Conservation (phyloP, 2,888 invertebrate genomes). For the Tinea pellionella region DNA sequence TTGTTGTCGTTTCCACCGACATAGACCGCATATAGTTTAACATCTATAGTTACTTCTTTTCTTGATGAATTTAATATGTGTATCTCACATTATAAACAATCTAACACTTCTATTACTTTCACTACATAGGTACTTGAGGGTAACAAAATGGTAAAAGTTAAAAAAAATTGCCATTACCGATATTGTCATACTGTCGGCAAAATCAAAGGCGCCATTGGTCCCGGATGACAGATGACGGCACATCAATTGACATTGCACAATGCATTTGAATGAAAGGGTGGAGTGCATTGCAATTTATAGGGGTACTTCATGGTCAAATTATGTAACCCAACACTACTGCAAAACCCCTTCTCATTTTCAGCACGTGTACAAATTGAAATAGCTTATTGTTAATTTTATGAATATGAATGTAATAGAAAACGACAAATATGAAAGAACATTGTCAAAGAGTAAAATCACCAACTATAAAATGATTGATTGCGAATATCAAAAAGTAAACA, state of each 20-base stretch:
- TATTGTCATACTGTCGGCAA: constrained; percentile 37
- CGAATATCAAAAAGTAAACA: constrained; percentile 17
- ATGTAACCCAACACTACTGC: constrained; percentile 49
- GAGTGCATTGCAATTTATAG: constrained; percentile 63
- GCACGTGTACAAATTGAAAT: constrained; percentile 44
- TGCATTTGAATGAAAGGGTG: constrained; percentile 52
- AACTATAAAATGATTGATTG: constrained; percentile 20
- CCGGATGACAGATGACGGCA: constrained; percentile 56
- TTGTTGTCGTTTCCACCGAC: too few species aligned
- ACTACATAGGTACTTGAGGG: too few species aligned
- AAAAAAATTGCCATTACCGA: not conserved
- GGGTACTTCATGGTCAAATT: constrained; percentile 54
- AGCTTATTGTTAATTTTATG: constrained; percentile 18
- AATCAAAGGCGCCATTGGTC: constrained; percentile 42
- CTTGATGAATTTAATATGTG: too few species aligned
- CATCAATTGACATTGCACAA: constrained; percentile 43
- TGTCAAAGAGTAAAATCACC: constrained; percentile 20
- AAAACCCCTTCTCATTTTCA: constrained; percentile 37
- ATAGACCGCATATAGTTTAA: too few species aligned
- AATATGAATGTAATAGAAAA: not conserved
- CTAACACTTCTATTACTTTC: too few species aligned
- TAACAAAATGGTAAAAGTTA: too few species aligned
- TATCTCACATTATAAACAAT: too few species aligned
- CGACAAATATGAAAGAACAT: not conserved
- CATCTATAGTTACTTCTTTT: too few species aligned